Evolutionary conservation across 1,140 invertebrate genomes (phyloP).

Genomic region (Euura saliciscinereae): DNA sequence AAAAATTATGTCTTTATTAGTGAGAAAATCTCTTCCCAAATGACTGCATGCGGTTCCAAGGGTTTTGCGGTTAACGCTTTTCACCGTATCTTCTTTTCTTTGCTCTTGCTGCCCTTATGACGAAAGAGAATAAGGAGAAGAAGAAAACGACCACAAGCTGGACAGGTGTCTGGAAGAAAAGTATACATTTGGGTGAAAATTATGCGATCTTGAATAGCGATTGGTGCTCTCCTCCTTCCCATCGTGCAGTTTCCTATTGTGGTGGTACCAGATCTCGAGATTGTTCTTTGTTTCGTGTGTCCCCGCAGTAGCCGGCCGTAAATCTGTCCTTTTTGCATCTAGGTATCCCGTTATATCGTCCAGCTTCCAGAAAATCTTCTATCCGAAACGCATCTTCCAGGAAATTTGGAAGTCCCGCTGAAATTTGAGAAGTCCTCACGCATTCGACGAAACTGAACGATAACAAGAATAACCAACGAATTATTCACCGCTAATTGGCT

Average conservation of each 20-base stretch:
- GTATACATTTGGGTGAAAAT: too few species aligned
- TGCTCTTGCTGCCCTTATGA: too few species aligned
- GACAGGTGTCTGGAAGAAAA: too few species aligned
- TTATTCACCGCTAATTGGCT: too few species aligned
- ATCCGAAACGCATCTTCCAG: too few species aligned
- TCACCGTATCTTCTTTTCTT: too few species aligned
- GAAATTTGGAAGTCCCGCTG: background rate
- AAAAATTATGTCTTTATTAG: background rate
- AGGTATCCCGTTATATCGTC: background rate
- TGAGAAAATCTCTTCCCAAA: background rate
- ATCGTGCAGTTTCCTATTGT: background rate
- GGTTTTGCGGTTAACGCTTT: too few species aligned
- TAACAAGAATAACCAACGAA: background rate
- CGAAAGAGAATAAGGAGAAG: too few species aligned
- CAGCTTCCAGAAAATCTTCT: background rate
- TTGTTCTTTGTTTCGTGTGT: background rate
- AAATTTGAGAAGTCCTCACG: background rate
- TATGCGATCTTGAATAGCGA: background rate
- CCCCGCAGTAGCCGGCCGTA: background rate
- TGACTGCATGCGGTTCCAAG: too few species aligned
- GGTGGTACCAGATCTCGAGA: background rate
- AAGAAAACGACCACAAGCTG: too few species aligned
- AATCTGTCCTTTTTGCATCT: conserved; percentile 2
- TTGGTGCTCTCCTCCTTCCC: too few species aligned
- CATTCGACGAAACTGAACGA: background rate